These are phyloP conservation scores for Nemotelus pantherinus DNA, from an alignment of 2,888 invertebrate genomes.

Conservation along the genomic window DNA sequence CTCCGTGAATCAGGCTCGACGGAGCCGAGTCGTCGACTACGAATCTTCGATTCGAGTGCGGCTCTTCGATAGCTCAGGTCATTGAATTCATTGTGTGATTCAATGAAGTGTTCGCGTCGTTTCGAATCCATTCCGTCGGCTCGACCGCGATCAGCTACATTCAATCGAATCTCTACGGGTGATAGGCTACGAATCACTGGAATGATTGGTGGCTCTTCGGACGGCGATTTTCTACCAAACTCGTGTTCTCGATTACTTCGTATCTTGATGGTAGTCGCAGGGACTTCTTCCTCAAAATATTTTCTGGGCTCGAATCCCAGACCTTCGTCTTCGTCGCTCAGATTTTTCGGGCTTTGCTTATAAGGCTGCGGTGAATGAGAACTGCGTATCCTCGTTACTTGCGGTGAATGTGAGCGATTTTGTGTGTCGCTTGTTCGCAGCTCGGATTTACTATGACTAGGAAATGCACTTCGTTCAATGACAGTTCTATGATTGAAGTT, in stretches of 20 bases:
- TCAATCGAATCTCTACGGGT: conserved; percentile 58
- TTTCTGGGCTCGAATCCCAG: conserved; percentile 73
- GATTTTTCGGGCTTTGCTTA: conserved; percentile 62
- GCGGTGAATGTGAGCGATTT: conserved; percentile 50
- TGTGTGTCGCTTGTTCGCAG: conserved; percentile 17
- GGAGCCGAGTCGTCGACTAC: conserved; percentile 68
- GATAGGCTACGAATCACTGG: conserved; percentile 72
- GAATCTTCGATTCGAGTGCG: conserved; percentile 78
- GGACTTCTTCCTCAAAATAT: conserved; percentile 65
- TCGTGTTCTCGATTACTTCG: conserved; percentile 29
- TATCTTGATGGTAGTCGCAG: not conserved
- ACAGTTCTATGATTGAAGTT: conserved; percentile 42
- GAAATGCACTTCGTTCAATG: conserved; percentile 41
- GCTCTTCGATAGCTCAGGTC: conserved; percentile 79
- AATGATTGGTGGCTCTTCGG: conserved; percentile 70
- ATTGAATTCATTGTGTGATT: conserved; percentile 62
- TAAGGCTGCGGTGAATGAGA: conserved; percentile 59
- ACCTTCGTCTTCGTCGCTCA: conserved; percentile 82
- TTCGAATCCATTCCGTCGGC: conserved; percentile 75
- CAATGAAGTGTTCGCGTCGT: conserved; percentile 62
- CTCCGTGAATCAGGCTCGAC: conserved; percentile 65
- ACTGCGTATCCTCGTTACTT: conserved; percentile 56
- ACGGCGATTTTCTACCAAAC: conserved; percentile 51
- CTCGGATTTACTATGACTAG: conserved; percentile 48
- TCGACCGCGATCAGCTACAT: conserved; percentile 66